Conservation (phyloP, 2,888 invertebrate genomes). For the Laspeyria flexula region DNA sequence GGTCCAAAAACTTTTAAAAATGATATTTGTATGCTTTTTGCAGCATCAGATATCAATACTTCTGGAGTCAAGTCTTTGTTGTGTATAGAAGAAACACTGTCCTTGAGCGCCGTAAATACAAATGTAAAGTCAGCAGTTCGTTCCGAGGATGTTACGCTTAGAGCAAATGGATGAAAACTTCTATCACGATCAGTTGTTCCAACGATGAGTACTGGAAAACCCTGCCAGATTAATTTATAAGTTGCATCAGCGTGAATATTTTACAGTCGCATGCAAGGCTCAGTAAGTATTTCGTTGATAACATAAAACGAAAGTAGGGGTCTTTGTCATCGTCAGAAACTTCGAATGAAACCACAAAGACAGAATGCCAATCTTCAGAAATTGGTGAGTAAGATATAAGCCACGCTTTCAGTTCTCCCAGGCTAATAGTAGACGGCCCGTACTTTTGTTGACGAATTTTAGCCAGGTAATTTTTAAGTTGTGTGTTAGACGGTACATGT, state of each 20-base stretch:
- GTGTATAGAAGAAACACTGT: conserved; percentile 8
- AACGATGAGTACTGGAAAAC: conserved; percentile 34
- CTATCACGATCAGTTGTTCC: conserved; percentile 33
- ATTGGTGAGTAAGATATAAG: conserved; percentile 6
- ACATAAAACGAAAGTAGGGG: conserved; percentile 1
- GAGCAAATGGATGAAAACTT: conserved; percentile 1
- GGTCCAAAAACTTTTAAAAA: not conserved
- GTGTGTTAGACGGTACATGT: not conserved
- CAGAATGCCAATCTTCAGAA: not conserved
- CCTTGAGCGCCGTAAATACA: conserved; percentile 7
- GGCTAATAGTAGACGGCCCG: conserved; percentile 1
- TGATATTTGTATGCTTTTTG: conserved; percentile 15
- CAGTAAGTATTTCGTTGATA: conserved; percentile 6
- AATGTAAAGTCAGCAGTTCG: not conserved
- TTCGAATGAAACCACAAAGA: conserved; percentile 3
- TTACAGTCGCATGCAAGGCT: not conserved
- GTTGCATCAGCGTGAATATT: conserved; percentile 18
- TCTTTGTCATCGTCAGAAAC: not conserved
- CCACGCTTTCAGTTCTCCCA: conserved; percentile 8
- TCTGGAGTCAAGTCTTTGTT: conserved; percentile 20
- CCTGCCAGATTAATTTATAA: conserved; percentile 39
- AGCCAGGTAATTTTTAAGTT: conserved; percentile 4
- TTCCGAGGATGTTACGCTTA: not conserved
- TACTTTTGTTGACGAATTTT: not conserved
- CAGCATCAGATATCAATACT: conserved; percentile 29